These are phyloP conservation scores for Lycaon pictus DNA, from an alignment of 2,113 vertebrate species.

Conservation along the genomic window DNA sequence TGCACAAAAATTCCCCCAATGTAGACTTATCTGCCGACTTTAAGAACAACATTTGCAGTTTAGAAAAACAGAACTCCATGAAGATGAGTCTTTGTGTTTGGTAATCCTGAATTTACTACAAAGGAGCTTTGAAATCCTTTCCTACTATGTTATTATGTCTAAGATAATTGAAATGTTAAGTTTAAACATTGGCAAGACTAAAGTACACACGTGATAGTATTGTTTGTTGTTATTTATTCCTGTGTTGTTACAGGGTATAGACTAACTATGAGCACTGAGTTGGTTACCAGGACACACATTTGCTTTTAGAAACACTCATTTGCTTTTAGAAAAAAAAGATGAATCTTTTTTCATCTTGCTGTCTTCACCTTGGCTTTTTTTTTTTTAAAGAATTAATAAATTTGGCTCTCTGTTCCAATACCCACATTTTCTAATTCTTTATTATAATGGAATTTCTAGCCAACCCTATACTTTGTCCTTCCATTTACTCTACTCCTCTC, in stretches of 20 bases:
- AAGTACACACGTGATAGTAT: background rate
- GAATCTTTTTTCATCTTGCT: background rate
- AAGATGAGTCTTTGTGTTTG: background rate
- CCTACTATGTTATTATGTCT: background rate
- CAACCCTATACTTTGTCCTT: slow-evolving; percentile 23
- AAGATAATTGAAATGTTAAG: background rate
- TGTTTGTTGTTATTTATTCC: slow-evolving; percentile 2
- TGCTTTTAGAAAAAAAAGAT: background rate
- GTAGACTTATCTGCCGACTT: background rate
- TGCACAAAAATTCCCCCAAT: background rate
- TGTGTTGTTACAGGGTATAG: background rate
- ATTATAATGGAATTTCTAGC: slow-evolving; percentile 44
- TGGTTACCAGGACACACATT: background rate
- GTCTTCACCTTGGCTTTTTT: background rate
- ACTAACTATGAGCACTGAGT: background rate
- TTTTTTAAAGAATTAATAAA: slow-evolving; percentile 37
- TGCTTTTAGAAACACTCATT: background rate
- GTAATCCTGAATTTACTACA: background rate
- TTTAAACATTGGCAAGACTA: background rate
- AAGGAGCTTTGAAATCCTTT: slow-evolving; percentile 4
- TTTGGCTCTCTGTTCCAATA: background rate
- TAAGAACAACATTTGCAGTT: background rate
- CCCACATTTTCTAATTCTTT: slow-evolving; percentile 35
- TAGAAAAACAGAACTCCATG: background rate
- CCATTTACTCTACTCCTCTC: slow-evolving; percentile 1